phyloP scores from a whole-genome alignment of 2,888 invertebrate genomes.

The Beris morrisii region DNA sequence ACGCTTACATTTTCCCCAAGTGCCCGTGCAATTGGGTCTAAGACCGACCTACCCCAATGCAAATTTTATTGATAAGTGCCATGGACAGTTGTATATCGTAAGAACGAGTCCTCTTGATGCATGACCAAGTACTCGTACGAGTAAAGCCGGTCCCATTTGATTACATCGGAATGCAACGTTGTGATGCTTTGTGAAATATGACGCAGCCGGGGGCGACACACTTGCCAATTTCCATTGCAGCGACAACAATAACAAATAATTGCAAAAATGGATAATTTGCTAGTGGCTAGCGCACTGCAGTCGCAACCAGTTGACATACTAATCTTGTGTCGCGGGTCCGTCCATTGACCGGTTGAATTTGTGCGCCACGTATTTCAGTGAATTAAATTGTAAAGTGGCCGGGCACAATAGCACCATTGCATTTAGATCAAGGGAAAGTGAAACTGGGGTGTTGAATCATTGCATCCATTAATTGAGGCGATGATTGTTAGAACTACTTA shows the following conservation, averaged over 20 bases:
- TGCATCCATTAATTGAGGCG: neutral
- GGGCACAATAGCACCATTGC: slow-evolving; percentile 7
- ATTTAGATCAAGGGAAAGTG: slow-evolving; percentile 32
- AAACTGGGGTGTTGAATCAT: slow-evolving; percentile 25
- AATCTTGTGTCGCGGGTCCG: neutral
- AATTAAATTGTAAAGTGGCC: slow-evolving; percentile 6
- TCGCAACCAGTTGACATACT: too few species aligned
- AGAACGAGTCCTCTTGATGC: slow-evolving; percentile 21
- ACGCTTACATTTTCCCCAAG: neutral
- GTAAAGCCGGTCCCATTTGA: too few species aligned
- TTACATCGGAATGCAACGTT: too few species aligned
- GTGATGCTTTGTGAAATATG: too few species aligned
- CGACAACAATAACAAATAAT: too few species aligned
- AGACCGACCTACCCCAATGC: slow-evolving; percentile 30
- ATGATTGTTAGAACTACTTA: too few species aligned
- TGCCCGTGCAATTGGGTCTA: slow-evolving; percentile 22
- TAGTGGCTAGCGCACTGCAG: too few species aligned
- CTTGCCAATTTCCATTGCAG: too few species aligned
- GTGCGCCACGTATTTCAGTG: neutral
- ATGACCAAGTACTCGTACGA: neutral
- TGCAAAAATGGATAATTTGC: too few species aligned
- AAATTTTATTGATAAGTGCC: slow-evolving; percentile 18
- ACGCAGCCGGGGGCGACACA: too few species aligned
- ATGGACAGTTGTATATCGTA: slow-evolving; percentile 1
- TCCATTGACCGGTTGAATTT: slow-evolving; percentile 21